phyloP scores from a whole-genome alignment of 1,140 invertebrate species.

The Drosophila kanapiae region DNA sequence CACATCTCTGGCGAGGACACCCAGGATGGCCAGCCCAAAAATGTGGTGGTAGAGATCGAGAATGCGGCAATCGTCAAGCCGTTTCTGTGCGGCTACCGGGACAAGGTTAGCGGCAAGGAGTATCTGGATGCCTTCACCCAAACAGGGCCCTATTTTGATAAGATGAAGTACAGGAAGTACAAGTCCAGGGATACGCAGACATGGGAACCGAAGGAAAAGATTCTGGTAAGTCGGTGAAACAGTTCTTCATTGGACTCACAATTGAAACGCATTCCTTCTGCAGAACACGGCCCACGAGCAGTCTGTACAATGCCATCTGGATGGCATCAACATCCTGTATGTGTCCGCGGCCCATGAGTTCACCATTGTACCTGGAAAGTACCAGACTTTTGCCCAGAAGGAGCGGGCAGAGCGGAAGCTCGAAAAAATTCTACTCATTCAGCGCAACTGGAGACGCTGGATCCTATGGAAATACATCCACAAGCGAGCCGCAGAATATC shows the following conservation, averaged over 20 bases:
- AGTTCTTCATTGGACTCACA: no score
- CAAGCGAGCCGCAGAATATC: slow-evolving; percentile 82
- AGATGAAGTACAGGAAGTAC: slow-evolving; percentile 71
- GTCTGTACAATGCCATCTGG: slow-evolving; percentile 75
- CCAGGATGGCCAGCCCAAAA: slow-evolving; percentile 76
- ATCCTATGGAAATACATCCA: slow-evolving; percentile 79
- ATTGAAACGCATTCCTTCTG: not conserved
- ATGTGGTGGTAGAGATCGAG: slow-evolving; percentile 87
- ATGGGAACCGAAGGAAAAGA: slow-evolving; percentile 68
- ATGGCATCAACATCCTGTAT: slow-evolving; percentile 73
- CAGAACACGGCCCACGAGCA: slow-evolving; percentile 80
- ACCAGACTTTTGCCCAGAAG: slow-evolving; percentile 75
- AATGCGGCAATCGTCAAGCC: slow-evolving; percentile 87
- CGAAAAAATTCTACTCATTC: slow-evolving; percentile 77
- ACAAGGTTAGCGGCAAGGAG: slow-evolving; percentile 85
- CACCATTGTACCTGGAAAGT: slow-evolving; percentile 72
- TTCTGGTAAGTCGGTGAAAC: slow-evolving; percentile 41
- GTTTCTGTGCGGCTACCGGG: slow-evolving; percentile 87
- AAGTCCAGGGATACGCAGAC: slow-evolving; percentile 80
- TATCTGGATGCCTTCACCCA: slow-evolving; percentile 88
- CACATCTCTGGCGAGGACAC: slow-evolving; percentile 80
- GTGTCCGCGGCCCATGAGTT: slow-evolving; percentile 64
- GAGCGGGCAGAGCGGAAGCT: slow-evolving; percentile 63
- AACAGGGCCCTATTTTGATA: slow-evolving; percentile 86
- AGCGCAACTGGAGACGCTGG: slow-evolving; percentile 79